These are phyloP conservation scores for Carassius auratus DNA, from an alignment of 2,113 vertebrate genomes.

Conservation along the genomic window DNA sequence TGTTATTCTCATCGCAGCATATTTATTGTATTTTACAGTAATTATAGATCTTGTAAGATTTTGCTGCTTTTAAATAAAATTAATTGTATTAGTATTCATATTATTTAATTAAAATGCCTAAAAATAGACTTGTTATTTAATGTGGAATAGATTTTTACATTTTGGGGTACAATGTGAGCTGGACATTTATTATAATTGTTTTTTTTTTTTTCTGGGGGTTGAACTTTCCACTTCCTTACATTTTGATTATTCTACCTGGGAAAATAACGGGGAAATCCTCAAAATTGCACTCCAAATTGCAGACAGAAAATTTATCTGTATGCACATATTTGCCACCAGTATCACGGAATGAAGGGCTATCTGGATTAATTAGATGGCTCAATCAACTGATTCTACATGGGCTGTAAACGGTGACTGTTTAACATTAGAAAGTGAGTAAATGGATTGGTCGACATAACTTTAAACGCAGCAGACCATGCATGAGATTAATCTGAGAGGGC, in stretches of 20 bases:
- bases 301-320: no score
- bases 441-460: background rate
- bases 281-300: no score
- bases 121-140: no score
- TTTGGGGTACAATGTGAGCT: no score
- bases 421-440: conserved; percentile 19
- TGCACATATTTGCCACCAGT: conserved; percentile 5
- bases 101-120: no score
- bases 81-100: no score
- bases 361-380: background rate
- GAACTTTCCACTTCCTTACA: background rate
- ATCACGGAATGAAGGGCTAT: background rate
- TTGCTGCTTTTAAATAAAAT: no score
- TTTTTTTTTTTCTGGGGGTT: background rate
- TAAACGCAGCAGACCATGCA: background rate
- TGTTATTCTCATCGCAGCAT: no score
- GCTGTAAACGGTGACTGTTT: conserved; percentile 13
- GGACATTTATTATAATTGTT: no score
- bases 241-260: background rate
- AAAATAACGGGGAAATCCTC: background rate
- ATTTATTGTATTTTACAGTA: no score
- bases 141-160: no score
- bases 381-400: background rate
- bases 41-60: no score
- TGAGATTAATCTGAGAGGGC: background rate